A percentile compares a stretch with the other conserved stretches of the same genome.
Conservation (phyloP, 2,113 vertebrate genomes). For the Steatornis caripensis region DNA sequence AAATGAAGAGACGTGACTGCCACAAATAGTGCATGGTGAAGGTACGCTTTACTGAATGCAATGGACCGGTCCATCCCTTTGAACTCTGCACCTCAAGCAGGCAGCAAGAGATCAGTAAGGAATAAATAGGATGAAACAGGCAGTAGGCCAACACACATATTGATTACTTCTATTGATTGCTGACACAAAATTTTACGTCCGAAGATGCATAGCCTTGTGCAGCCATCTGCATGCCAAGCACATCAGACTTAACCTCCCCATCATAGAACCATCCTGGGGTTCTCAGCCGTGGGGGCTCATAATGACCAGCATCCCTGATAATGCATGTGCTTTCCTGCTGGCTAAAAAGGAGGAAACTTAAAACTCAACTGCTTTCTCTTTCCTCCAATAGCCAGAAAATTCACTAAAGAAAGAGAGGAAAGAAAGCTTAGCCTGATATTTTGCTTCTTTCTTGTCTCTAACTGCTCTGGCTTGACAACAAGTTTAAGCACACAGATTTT, state of each 20-base stretch:
- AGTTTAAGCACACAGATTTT: not conserved
- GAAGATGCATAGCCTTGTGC: not conserved
- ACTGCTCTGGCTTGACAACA: not conserved
- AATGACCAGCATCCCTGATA: not conserved
- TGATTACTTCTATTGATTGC: not conserved
- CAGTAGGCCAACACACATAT: not conserved
- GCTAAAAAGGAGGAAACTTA: not conserved
- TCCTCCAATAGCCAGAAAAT: not conserved
- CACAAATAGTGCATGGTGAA: fast-evolving
- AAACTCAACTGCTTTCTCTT: not conserved
- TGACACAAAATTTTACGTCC: not conserved
- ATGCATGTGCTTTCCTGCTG: not conserved
- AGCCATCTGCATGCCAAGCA: not conserved
- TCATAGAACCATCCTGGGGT: not conserved
- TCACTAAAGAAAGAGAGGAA: not conserved
- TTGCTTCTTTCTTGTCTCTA: not conserved
- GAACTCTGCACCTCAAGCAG: not conserved
- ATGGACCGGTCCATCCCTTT: fast-evolving
- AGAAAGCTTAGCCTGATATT: not conserved
- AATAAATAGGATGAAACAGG: not conserved
- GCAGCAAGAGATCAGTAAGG: not conserved
- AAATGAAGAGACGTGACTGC: fast-evolving
- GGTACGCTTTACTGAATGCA: not conserved
- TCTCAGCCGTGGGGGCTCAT: not conserved
- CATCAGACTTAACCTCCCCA: not conserved